These are phyloP conservation scores for Darevskia mixta DNA, from an alignment of 2,797 vertebrate species.

Conservation along the genomic window DNA sequence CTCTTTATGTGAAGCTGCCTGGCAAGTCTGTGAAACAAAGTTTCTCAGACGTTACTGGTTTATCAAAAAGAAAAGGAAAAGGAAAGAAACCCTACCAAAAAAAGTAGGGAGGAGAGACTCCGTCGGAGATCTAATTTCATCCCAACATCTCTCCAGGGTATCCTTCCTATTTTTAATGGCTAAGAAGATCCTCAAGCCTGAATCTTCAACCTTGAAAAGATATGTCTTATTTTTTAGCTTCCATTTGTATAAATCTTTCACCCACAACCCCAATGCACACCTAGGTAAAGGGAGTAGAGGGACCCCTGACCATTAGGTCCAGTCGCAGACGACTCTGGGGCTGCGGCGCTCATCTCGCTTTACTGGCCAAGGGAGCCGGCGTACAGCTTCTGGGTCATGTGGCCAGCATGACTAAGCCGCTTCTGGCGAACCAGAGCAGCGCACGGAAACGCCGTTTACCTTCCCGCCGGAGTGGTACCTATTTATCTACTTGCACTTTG, in stretches of 20 bases:
- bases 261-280: neutral
- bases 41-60: neutral
- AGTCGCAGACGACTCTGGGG: too few species aligned
- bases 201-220: neutral
- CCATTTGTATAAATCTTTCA: neutral
- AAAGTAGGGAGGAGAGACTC: neutral
- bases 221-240: neutral
- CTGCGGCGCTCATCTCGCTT: too few species aligned
- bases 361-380: too few species aligned
- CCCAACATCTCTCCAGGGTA: neutral
- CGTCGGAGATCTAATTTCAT: slow-evolving; percentile 17
- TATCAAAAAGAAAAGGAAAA: neutral
- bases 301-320: too few species aligned
- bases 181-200: neutral
- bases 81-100: neutral
- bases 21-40: neutral
- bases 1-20: neutral
- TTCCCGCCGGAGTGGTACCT: too few species aligned
- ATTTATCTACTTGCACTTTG: too few species aligned
- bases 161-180: neutral
- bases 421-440: too few species aligned
- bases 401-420: too few species aligned
- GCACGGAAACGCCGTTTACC: too few species aligned
- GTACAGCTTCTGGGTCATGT: too few species aligned
- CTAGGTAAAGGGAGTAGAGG: too few species aligned